These are phyloP conservation scores for Mus caroli DNA, from an alignment of 2,797 vertebrate species.

Conservation along the genomic window DNA sequence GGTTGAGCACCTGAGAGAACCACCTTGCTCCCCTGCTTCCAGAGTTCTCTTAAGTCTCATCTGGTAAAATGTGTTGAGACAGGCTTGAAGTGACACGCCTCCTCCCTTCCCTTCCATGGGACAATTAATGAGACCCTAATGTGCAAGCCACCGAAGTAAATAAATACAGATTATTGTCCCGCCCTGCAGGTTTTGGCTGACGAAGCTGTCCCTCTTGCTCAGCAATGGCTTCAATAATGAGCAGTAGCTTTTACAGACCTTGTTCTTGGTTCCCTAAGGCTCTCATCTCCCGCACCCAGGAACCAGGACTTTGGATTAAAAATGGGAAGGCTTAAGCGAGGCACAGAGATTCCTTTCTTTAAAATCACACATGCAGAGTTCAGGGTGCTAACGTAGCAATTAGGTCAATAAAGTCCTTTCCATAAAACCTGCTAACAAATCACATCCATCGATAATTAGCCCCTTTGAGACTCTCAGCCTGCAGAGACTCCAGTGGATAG, in stretches of 20 bases:
- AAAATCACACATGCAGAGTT: not conserved
- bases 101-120: not conserved
- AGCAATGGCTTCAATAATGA: constrained; percentile 38
- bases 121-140: constrained; percentile 15
- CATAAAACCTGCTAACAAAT: constrained; percentile 52
- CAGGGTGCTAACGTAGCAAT: not conserved
- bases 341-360: not conserved
- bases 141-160: not conserved
- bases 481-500: not conserved
- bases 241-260: not conserved
- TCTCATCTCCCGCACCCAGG: too few relatives aligned
- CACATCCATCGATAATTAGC: constrained; percentile 48
- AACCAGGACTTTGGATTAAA: not conserved
- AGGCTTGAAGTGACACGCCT: not conserved
- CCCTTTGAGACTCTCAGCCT: constrained; percentile 47
- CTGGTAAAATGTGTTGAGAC: not conserved
- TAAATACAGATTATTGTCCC: constrained; percentile 8
- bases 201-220: not conserved
- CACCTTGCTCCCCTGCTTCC: not conserved
- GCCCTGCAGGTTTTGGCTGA: constrained; percentile 1
- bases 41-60: not conserved
- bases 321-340: not conserved
- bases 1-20: not conserved
- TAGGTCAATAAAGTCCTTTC: constrained; percentile 58
- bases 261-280: constrained; percentile 13